Conservation (phyloP, 1,140 invertebrate genomes). For the Atta colombica region DNA sequence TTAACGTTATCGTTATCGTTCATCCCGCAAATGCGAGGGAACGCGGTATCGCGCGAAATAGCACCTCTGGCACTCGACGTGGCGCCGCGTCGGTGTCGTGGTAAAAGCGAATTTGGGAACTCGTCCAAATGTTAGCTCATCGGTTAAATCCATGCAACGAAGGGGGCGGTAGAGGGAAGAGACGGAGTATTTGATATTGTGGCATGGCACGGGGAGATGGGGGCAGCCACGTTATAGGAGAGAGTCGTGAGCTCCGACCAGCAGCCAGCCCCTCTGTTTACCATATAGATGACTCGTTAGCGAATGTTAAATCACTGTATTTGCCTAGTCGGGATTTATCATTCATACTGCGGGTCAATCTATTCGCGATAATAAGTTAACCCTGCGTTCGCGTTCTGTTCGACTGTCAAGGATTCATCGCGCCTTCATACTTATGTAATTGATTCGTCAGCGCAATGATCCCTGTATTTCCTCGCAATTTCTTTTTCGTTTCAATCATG, state of each 20-base stretch:
- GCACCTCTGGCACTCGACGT: slow-evolving; percentile 59
- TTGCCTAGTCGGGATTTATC: slow-evolving; percentile 81
- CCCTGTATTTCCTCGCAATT: neutral
- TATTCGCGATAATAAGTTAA: slow-evolving; percentile 77
- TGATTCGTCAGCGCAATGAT: neutral
- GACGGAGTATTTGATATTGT: slow-evolving; percentile 76
- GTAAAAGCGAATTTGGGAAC: slow-evolving; percentile 78
- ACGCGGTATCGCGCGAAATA: slow-evolving; percentile 49
- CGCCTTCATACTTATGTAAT: neutral
- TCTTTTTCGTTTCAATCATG: neutral
- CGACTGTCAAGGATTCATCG: neutral
- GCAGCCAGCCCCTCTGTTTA: slow-evolving; percentile 78
- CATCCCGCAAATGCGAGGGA: neutral
- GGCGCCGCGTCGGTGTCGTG: slow-evolving; percentile 61
- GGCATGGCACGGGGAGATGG: slow-evolving; percentile 40
- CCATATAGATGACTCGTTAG: slow-evolving; percentile 84
- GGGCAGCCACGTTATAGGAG: slow-evolving; percentile 68
- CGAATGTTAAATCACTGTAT: slow-evolving; percentile 80
- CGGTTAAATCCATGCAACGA: slow-evolving; percentile 75
- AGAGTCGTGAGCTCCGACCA: slow-evolving; percentile 65
- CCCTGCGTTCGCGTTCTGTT: slow-evolving; percentile 41
- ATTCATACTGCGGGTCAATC: slow-evolving; percentile 79
- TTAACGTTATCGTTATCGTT: slow-evolving; percentile 21
- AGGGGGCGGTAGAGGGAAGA: neutral
- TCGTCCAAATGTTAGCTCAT: slow-evolving; percentile 77